A percentile compares a stretch with the other conserved stretches of the same genome.
These are phyloP conservation scores for Setipinna tenuifilis DNA, from an alignment of 2,797 vertebrate genomes.

Conservation along the genomic window DNA sequence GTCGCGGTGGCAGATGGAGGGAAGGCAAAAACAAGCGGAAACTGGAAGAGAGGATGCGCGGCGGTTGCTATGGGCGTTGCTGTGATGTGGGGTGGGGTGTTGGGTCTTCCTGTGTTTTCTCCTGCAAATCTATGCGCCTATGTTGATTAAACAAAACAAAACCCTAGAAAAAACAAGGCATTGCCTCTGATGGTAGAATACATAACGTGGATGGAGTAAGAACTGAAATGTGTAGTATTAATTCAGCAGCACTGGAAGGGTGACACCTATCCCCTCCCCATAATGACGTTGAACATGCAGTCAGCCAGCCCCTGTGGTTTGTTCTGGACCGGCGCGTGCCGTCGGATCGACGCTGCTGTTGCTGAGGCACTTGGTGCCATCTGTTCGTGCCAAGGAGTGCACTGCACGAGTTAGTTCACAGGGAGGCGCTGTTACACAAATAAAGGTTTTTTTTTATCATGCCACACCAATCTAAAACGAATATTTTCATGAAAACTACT, in stretches of 20 bases:
- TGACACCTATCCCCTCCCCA: constrained; percentile 29
- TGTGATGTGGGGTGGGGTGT: constrained; percentile 34
- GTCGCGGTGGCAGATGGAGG: constrained; percentile 34
- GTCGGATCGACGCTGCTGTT: constrained; percentile 77
- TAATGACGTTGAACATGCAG: constrained; percentile 64
- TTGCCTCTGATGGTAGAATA: not conserved
- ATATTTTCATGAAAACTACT: not conserved
- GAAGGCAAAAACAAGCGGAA: constrained; percentile 44
- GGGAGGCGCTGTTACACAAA: constrained; percentile 45
- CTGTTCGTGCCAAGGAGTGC: constrained; percentile 52
- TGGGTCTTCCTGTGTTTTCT: not conserved
- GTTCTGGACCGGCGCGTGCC: constrained; percentile 32
- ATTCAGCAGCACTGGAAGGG: constrained; percentile 23
- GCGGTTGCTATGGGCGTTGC: constrained; percentile 71
- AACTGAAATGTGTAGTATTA: constrained; percentile 7
- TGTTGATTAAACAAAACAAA: not conserved
- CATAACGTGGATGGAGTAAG: not conserved
- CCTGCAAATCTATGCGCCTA: not conserved
- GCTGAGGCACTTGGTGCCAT: constrained; percentile 79
- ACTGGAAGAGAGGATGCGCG: constrained; percentile 51
- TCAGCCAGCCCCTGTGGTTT: constrained; percentile 57
- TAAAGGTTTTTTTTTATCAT: constrained; percentile 2
- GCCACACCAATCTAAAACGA: constrained; percentile 20
- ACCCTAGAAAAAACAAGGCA: not conserved
- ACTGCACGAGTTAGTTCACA: constrained; percentile 50